Percentiles rank a stretch among this genome's conserved stretches.
Evolutionary conservation across 1,140 invertebrate genomes (phyloP).

Genomic region (Calycopis cecrops): DNA sequence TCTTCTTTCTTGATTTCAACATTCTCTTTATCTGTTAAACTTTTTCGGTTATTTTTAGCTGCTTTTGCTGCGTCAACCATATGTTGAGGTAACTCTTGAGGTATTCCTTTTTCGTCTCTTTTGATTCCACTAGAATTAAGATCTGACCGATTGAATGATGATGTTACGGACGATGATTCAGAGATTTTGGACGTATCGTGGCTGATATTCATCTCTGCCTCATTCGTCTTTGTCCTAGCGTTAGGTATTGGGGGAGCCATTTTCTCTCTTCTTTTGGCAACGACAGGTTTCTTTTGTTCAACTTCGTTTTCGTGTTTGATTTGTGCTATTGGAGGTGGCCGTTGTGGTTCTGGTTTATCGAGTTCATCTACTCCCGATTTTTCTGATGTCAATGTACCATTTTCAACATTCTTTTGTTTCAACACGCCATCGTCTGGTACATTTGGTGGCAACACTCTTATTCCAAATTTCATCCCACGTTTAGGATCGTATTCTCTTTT

Average conservation of each 20-base stretch:
- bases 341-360: conserved; percentile 61
- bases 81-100: conserved; percentile 80
- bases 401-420: conserved; percentile 71
- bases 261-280: conserved; percentile 71
- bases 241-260: conserved; percentile 70
- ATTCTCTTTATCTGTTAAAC: conserved; percentile 57
- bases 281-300: conserved; percentile 67
- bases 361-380: conserved; percentile 72
- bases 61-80: conserved; percentile 82
- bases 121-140: conserved; percentile 76
- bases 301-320: conserved; percentile 61
- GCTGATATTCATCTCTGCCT: conserved; percentile 43
- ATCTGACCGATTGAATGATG: conserved; percentile 56
- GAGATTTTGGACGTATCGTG: conserved; percentile 46
- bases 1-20: conserved; percentile 67
- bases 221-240: conserved; percentile 51
- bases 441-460: conserved; percentile 78
- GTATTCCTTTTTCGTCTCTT: conserved; percentile 76
- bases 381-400: conserved; percentile 55
- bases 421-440: conserved; percentile 69
- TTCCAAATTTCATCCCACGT: conserved; percentile 80
- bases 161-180: conserved; percentile 35
- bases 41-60: conserved; percentile 80
- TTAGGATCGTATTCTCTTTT: conserved; percentile 71
- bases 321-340: conserved; percentile 41